Evolutionary conservation across 2,797 vertebrate species (phyloP).

Genomic region (Valencia hispanica): DNA sequence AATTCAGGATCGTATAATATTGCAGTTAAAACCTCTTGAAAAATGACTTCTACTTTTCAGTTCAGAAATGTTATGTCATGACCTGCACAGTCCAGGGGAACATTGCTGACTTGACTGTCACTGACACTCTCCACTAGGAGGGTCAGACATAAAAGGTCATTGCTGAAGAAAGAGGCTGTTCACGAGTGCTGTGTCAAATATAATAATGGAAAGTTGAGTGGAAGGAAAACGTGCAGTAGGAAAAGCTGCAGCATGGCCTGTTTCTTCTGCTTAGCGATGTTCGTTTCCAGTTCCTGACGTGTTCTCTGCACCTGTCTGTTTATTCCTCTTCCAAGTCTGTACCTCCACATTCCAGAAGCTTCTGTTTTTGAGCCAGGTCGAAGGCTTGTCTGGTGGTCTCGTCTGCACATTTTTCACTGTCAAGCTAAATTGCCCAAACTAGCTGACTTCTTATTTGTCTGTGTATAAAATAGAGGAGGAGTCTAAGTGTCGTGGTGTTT

Average conservation of each 20-base stretch:
- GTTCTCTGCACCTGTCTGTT: not conserved
- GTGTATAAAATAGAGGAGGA: not conserved
- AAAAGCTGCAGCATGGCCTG: not conserved
- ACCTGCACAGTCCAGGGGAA: not conserved
- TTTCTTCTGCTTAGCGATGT: not conserved
- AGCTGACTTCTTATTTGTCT: not conserved
- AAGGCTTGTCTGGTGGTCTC: not conserved
- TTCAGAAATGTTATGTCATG: not conserved
- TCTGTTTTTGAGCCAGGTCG: not conserved
- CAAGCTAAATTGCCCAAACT: not conserved
- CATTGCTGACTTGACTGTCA: not conserved
- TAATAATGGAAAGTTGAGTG: not conserved
- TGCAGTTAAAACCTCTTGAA: not conserved
- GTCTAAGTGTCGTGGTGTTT: too few species aligned
- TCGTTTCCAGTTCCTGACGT: not conserved
- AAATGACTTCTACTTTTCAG: not conserved
- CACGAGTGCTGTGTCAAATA: not conserved
- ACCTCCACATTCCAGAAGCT: not conserved
- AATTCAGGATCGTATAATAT: not conserved
- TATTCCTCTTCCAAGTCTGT: not conserved
- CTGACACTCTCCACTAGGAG: not conserved
- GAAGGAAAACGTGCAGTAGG: not conserved
- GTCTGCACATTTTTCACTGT: not conserved
- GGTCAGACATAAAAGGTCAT: not conserved
- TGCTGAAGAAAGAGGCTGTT: not conserved